These are phyloP conservation scores for Anthoptus insignis DNA, from an alignment of 2,888 invertebrate genomes.

Conservation along the genomic window DNA sequence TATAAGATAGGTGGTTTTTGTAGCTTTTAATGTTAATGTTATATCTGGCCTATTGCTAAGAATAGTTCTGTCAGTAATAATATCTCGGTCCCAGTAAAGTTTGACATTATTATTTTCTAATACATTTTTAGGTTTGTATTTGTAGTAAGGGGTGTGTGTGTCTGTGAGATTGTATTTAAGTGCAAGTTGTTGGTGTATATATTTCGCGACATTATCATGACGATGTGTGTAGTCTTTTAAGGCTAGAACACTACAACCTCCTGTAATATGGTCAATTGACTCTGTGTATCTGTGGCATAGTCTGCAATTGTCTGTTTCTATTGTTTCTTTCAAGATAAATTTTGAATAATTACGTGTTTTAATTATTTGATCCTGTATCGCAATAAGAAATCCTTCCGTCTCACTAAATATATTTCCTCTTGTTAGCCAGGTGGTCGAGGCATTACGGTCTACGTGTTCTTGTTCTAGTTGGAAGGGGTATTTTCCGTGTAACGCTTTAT, in stretches of 20 bases:
- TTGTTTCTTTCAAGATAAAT: constrained; percentile 12
- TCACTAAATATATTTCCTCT: constrained; percentile 21
- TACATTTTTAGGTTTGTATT: constrained; percentile 21
- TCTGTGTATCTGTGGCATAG: constrained; percentile 11
- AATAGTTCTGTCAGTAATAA: constrained; percentile 16
- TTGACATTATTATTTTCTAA: constrained; percentile 11
- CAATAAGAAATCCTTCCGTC: constrained; percentile 21
- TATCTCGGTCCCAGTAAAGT: constrained; percentile 18
- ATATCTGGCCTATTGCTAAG: constrained; percentile 24
- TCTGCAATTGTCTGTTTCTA: constrained; percentile 29
- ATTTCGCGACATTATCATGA: constrained; percentile 34
- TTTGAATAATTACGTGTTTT: constrained; percentile 21
- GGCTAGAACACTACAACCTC: constrained; percentile 26
- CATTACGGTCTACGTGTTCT: constrained; percentile 11
- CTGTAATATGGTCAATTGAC: constrained; percentile 34
- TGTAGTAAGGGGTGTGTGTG: not conserved
- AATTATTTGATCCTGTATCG: constrained; percentile 27
- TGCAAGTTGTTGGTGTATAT: constrained; percentile 44
- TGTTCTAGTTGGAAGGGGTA: constrained; percentile 17
- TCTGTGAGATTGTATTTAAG: constrained; percentile 58
- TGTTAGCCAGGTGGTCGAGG: constrained; percentile 20
- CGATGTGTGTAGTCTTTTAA: constrained; percentile 41
- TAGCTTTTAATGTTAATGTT: constrained; percentile 12
- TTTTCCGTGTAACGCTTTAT: constrained; percentile 19
- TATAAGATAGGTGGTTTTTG: constrained; percentile 14